These are phyloP conservation scores for Onthophagus sagittarius DNA, from an alignment of 2,888 invertebrate genomes.

Conservation along the genomic window DNA sequence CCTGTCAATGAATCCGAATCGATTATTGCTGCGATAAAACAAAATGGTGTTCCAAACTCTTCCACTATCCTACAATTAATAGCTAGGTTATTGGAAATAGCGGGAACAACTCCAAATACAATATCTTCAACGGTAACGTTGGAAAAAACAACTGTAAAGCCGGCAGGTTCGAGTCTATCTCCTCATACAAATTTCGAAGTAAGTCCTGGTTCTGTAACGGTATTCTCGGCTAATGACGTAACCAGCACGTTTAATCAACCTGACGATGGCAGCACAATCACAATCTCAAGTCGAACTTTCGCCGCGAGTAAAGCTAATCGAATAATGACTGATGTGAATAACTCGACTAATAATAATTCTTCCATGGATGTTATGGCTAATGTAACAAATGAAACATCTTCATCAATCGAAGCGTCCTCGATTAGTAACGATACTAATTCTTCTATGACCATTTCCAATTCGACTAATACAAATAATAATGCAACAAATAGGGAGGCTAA, in stretches of 20 bases:
- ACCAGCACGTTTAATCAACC: constrained; percentile 47
- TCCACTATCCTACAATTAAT: constrained; percentile 15
- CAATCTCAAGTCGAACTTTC: constrained; percentile 52
- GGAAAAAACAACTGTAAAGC: constrained; percentile 47
- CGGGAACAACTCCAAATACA: constrained; percentile 42
- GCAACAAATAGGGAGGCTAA: constrained; percentile 34
- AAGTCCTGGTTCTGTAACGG: constrained; percentile 45
- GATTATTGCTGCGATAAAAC: not conserved
- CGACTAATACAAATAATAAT: constrained; percentile 13
- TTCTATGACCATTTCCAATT: constrained; percentile 9
- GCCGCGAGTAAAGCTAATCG: constrained; percentile 34
- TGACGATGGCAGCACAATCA: constrained; percentile 54
- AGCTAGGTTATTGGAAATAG: constrained; percentile 18
- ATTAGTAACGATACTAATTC: not conserved
- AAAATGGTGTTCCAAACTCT: not conserved
- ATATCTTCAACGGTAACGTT: constrained; percentile 46
- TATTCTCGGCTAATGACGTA: constrained; percentile 45
- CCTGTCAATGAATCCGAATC: not conserved
- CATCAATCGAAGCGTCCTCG: not conserved
- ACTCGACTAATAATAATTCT: constrained; percentile 13
- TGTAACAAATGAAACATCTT: constrained; percentile 16
- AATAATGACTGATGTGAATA: constrained; percentile 14
- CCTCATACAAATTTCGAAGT: constrained; percentile 42
- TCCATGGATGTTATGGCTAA: not conserved
- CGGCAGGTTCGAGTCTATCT: constrained; percentile 42